Evolutionary conservation across 2,888 invertebrate genomes (phyloP).

Genomic region (Apodemia mormo): DNA sequence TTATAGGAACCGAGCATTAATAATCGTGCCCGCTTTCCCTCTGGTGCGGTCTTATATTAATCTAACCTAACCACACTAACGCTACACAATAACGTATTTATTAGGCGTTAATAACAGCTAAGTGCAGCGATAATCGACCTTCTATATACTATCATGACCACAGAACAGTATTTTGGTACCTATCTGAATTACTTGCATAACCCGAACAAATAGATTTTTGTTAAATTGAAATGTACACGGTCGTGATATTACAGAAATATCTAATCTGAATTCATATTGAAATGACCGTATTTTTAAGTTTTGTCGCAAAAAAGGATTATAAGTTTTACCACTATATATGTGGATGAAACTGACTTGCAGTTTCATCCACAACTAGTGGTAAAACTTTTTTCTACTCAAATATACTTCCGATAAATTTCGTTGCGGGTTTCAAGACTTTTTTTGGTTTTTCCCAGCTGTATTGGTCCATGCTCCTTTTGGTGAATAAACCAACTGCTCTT

Average conservation of each 20-base stretch:
- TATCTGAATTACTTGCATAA: neutral
- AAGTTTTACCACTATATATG: neutral
- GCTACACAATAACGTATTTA: conserved; percentile 1
- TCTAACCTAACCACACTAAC: conserved; percentile 12
- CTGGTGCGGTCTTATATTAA: neutral
- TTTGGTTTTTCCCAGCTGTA: no score
- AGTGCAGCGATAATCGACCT: neutral
- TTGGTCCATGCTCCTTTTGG: no score
- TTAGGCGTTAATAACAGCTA: neutral
- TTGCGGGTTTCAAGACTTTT: no score
- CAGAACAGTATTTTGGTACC: neutral
- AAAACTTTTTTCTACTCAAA: no score
- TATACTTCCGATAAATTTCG: no score
- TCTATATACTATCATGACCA: neutral
- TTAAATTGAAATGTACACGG: neutral
- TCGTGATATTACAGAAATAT: neutral
- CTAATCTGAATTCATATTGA: neutral
- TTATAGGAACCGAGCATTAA: no score
- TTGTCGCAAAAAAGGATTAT: neutral
- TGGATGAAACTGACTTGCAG: neutral
- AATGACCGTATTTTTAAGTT: neutral
- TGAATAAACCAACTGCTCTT: no score
- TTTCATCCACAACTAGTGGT: no score
- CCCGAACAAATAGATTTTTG: neutral
- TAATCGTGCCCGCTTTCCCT: neutral